Evolutionary conservation across 2,113 vertebrate species (phyloP).

Genomic region (Ariopsis seemanni): DNA sequence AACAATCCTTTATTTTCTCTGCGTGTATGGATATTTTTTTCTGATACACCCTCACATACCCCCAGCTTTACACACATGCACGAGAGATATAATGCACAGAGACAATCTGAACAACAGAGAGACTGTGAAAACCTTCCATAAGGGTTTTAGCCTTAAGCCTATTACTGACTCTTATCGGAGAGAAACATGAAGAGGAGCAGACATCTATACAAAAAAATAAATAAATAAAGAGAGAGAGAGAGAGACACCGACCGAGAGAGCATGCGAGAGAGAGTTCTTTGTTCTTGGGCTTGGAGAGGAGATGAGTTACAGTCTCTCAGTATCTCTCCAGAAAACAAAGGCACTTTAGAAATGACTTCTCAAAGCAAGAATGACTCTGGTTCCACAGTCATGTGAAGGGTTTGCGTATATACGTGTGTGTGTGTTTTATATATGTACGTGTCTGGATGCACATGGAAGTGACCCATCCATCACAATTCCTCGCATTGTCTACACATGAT

Average conservation of each 20-base stretch:
- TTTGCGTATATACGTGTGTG: slow-evolving; percentile 25
- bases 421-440: slow-evolving; percentile 23
- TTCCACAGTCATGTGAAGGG: slow-evolving; percentile 25
- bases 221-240: slow-evolving; percentile 10
- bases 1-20: background rate
- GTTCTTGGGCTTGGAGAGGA: slow-evolving; percentile 52
- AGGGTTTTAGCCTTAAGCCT: slow-evolving; percentile 53
- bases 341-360: slow-evolving; percentile 35
- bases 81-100: slow-evolving; percentile 6
- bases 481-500: slow-evolving; percentile 29
- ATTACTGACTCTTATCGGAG: slow-evolving; percentile 49
- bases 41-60: background rate
- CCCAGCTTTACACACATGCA: slow-evolving; percentile 10
- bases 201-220: slow-evolving; percentile 25
- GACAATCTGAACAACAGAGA: slow-evolving; percentile 20
- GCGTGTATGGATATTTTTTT: background rate
- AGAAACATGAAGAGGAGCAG: slow-evolving; percentile 40
- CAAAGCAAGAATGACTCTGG: slow-evolving; percentile 17
- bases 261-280: slow-evolving; percentile 46
- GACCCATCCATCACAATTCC: slow-evolving; percentile 41
- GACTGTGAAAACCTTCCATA: slow-evolving; percentile 22
- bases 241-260: slow-evolving; percentile 40
- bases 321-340: slow-evolving; percentile 50
- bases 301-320: slow-evolving; percentile 60
- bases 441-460: slow-evolving; percentile 44